These are phyloP conservation scores for Thecocarcelia acutangulata DNA, from an alignment of 2,888 invertebrate genomes.

Conservation along the genomic window DNA sequence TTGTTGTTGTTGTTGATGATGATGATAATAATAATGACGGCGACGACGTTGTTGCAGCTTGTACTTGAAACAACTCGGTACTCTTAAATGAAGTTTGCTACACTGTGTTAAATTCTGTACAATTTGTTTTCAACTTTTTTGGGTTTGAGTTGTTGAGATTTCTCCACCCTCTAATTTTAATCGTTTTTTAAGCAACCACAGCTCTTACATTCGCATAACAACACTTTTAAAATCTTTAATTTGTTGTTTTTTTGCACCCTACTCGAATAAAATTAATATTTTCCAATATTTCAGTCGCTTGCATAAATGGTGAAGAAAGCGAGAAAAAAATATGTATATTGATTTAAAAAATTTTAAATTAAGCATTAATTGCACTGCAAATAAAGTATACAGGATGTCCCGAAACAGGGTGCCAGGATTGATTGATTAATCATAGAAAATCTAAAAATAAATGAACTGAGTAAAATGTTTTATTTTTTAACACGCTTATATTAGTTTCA, in stretches of 20 bases:
- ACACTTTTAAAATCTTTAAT: constrained; percentile 44
- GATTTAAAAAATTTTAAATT: no score
- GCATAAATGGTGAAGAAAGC: not conserved
- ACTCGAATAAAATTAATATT: not conserved
- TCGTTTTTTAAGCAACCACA: constrained; percentile 6
- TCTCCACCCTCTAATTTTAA: constrained; percentile 28
- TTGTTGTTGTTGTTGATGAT: constrained; percentile 25
- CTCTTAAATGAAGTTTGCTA: constrained; percentile 70
- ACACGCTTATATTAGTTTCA: no score
- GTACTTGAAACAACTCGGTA: constrained; percentile 55
- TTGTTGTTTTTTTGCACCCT: constrained; percentile 12
- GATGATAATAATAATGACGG: constrained; percentile 6
- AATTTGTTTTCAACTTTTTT: constrained; percentile 16
- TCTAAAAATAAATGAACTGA: no score
- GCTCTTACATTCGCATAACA: constrained; percentile 22
- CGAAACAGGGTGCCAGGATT: no score
- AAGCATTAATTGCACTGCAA: no score
- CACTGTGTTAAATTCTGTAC: constrained; percentile 61
- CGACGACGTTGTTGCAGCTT: constrained; percentile 49
- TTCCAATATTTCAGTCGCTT: not conserved
- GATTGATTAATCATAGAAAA: no score
- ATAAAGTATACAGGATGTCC: no score
- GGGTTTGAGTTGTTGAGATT: constrained; percentile 42
- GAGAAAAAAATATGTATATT: no score
- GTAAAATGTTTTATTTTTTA: no score